A percentile compares a stretch with the other conserved stretches of the same genome.
These are phyloP conservation scores for Vesta saturnalis DNA, from an alignment of 2,888 invertebrate genomes.

Conservation along the genomic window DNA sequence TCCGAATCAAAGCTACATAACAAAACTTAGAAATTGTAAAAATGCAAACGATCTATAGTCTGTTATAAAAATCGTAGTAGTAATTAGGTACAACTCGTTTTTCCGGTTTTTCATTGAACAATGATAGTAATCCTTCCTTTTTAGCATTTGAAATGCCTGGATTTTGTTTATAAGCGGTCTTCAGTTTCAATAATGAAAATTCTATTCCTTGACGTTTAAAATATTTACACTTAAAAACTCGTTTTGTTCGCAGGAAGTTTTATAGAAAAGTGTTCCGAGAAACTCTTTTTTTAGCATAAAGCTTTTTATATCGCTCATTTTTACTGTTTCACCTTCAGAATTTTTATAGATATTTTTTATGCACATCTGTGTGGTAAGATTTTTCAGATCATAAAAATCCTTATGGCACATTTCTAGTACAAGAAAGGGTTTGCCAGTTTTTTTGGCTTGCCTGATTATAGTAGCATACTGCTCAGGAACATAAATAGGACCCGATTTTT, in stretches of 20 bases:
- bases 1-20: background rate
- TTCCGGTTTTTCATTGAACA: too few species aligned
- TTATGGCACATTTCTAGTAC: background rate
- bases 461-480: background rate
- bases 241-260: background rate
- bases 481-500: background rate
- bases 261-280: background rate
- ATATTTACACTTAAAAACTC: background rate
- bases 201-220: background rate
- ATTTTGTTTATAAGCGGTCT: too few species aligned
- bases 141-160: too few species aligned
- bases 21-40: too few species aligned
- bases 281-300: background rate
- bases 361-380: background rate
- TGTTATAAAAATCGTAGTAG: background rate
- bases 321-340: background rate
- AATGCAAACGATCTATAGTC: too few species aligned
- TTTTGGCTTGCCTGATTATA: slow-evolving; percentile 5
- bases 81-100: too few species aligned
- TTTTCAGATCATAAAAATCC: slow-evolving; percentile 13
- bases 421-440: background rate
- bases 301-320: background rate
- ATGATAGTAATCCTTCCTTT: too few species aligned
- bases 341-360: slow-evolving; percentile 6
- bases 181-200: background rate